Evolutionary conservation across 2,888 invertebrate genomes (phyloP), one percentile per base, ranked within the genome.

Genomic region (Meloe dianella): DNA sequence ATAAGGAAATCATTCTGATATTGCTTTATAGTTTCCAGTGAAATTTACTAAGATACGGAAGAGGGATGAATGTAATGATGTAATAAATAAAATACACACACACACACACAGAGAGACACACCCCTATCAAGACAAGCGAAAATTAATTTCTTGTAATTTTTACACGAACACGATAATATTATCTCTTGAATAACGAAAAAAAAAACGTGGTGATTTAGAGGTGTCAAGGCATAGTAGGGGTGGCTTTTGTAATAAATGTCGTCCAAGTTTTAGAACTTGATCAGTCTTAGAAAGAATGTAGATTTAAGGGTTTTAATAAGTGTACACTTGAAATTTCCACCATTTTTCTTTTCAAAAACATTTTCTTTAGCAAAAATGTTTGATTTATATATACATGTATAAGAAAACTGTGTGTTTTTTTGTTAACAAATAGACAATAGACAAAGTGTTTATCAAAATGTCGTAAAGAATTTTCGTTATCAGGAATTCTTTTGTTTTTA

Each of bases 81-180:
- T 69, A 69, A 73, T 73, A 73, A 73, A 73, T 73, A 73, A 73
- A 73, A 73, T 65, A 70, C 68, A 60, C 61, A 64, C 20, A 6
- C 17, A 32, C 32, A 32, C 10, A 38, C 38, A 41, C 38, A 41
- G n/a, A n/a, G n/a, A n/a, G n/a, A n/a, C 3, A 2, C 3, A 20
- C n/a, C n/a, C n/a, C n/a, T 7, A 12, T n/a, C 2, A 9, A 47
- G 20, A 41, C 41, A 17, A 35, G 5, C 63, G 74, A 73, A 75
- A 77, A 78, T 79, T 79, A 78, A 78, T 79, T 76, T 77, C 75
- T 71, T 69, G 77, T 75, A 75, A 79, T 79, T 79, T 78, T 79
- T 79, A 75, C 77, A 72, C 72, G 67, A 73, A 67, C 69, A 70
- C 75, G 66, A 69, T 67, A 70, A 73, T 70, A 69, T 47, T 22